phyloP scores from a whole-genome alignment of 2,113 vertebrate species.

The Protomyctophum bolini region DNA sequence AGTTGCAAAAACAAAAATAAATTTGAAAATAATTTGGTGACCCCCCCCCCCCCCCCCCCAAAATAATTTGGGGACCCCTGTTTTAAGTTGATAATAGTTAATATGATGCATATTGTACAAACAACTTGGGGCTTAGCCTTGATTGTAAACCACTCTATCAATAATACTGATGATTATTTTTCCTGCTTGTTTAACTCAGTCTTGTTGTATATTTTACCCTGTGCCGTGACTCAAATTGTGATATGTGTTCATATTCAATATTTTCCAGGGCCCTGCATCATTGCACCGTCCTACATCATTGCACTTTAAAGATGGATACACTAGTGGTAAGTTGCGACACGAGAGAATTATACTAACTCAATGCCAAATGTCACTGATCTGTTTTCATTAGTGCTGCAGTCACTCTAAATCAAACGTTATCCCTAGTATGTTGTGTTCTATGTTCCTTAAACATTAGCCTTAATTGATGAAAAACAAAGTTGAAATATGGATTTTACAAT shows the following conservation, averaged over 20 bases:
- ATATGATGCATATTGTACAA: not conserved
- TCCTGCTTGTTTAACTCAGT: not conserved
- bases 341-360: too few relatives aligned
- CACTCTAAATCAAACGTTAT: too few relatives aligned
- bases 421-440: too few relatives aligned
- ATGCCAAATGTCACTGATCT: not conserved
- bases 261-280: conserved; percentile 73
- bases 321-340: conserved; percentile 83
- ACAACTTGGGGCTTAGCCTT: too few relatives aligned
- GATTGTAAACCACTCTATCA: not conserved
- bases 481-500: too few relatives aligned
- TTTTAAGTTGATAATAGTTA: not conserved
- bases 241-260: not conserved
- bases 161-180: not conserved
- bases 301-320: conserved; percentile 85
- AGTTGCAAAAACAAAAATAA: too few relatives aligned
- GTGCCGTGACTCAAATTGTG: not conserved
- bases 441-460: too few relatives aligned
- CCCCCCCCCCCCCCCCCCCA: too few relatives aligned
- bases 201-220: not conserved
- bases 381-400: not conserved
- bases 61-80: too few relatives aligned
- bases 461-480: too few relatives aligned
- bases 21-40: too few relatives aligned
- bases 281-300: conserved; percentile 65